A percentile compares a stretch with the other conserved stretches of the same genome.
These are phyloP conservation scores for Plumapathes pennacea DNA, from an alignment of 92 coral and sea anemone genomes.

Conservation along the genomic window DNA sequence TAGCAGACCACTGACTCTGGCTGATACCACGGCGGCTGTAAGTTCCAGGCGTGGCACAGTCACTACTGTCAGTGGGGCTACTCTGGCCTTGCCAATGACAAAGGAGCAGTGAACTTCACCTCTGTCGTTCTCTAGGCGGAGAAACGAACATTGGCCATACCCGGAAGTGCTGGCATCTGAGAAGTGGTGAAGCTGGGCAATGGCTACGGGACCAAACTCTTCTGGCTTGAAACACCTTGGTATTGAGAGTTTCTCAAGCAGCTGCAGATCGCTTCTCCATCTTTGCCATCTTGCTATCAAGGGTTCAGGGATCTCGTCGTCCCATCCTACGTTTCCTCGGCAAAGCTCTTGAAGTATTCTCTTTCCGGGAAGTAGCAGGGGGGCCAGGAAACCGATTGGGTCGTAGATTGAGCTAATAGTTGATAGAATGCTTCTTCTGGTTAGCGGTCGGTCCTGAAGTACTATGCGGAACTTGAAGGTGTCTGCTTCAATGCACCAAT, in stretches of 20 bases:
- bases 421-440: slow-evolving; percentile 44
- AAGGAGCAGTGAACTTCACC: slow-evolving; percentile 44
- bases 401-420: slow-evolving; percentile 40
- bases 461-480: slow-evolving; percentile 40
- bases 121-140: slow-evolving; percentile 27
- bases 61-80: slow-evolving; percentile 34
- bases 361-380: slow-evolving; percentile 29
- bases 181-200: slow-evolving; percentile 43
- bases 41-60: slow-evolving; percentile 50
- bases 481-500: slow-evolving; percentile 48
- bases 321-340: slow-evolving; percentile 41
- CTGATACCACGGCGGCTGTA: slow-evolving; percentile 48
- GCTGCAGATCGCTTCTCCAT: slow-evolving; percentile 22
- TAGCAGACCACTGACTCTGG: slow-evolving; percentile 27
- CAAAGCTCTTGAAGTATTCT: slow-evolving; percentile 46
- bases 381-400: slow-evolving; percentile 44
- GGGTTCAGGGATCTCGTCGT: slow-evolving; percentile 25
- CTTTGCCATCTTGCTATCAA: slow-evolving; percentile 11
- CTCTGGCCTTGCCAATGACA: slow-evolving; percentile 49
- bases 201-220: background rate
- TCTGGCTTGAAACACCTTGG: slow-evolving; percentile 22
- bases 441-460: slow-evolving; percentile 40
- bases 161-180: slow-evolving; percentile 48
- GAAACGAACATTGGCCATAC: slow-evolving; percentile 32
- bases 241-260: slow-evolving; percentile 13